Evolutionary conservation across 2,888 invertebrate species (phyloP), one percentile per base, ranked within the genome.

Genomic region (Lucinisca nassula): DNA sequence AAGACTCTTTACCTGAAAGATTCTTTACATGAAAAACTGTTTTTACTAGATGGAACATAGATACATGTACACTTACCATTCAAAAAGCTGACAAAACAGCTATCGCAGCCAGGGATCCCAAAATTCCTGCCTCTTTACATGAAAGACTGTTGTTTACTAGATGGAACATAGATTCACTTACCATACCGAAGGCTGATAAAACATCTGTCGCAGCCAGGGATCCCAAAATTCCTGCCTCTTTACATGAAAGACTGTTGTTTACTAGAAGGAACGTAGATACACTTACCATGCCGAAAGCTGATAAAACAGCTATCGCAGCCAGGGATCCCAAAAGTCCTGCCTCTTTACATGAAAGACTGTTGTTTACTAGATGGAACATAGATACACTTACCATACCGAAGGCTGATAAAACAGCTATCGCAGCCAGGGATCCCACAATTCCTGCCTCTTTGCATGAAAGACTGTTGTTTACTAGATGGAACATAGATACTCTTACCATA

Each of bases 251-350:
- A n/a, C n/a, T n/a, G n/a, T n/a, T n/a, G n/a, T n/a, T n/a, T n/a
- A n/a, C n/a, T n/a, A n/a, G n/a, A n/a, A n/a, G n/a, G n/a, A n/a
- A n/a, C n/a, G n/a, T n/a, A n/a, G n/a, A n/a, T n/a, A n/a, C n/a
- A 73, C 81, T 76, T 92, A 97, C 97, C 96, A 98, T 98, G 82
- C 98, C 97, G 27, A 98, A 96, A 0, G 97, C 96, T 0, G 98
- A 98, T 72, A 99, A 96, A 0, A 98, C 97, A 0, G 98, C 98
- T 12, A 99, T 97, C 0, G 98, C 97, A 80, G 98, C 97, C 0
- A 98, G 98, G 0, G 98, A 98, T n/a, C 96, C 98, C 2, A 98
- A 95, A 93, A 98, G 97, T 0, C 98, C 98, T 0, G 98, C 98
- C 87, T n/a, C n/a, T n/a, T n/a, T n/a, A n/a, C n/a, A n/a, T n/a